Conservation (phyloP, 1,140 invertebrate species). For the Cherax destructor region DNA sequence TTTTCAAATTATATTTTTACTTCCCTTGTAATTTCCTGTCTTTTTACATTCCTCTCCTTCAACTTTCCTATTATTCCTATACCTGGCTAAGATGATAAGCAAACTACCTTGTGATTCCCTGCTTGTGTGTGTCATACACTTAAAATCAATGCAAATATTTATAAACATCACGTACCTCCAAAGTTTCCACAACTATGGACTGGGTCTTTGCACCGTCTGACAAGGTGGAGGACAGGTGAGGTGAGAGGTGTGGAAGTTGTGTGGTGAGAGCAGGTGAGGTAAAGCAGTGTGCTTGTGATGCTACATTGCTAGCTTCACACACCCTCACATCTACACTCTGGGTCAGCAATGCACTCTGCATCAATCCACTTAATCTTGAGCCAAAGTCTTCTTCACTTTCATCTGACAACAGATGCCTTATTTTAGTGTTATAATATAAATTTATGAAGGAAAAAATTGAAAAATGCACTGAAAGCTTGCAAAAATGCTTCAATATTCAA, state of each 20-base stretch:
- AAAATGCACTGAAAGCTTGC: too few species aligned
- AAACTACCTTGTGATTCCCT: too few species aligned
- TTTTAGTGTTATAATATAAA: not conserved
- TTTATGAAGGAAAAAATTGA: not conserved
- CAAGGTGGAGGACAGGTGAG: slow-evolving; percentile 19
- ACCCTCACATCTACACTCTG: slow-evolving; percentile 14
- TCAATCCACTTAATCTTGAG: slow-evolving; percentile 39
- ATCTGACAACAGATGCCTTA: slow-evolving; percentile 6
- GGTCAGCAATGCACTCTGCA: slow-evolving; percentile 54
- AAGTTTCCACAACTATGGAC: slow-evolving; percentile 41
- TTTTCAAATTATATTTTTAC: too few species aligned
- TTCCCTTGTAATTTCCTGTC: too few species aligned
- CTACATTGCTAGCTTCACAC: not conserved
- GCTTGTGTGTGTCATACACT: too few species aligned
- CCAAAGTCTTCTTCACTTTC: slow-evolving; percentile 46
- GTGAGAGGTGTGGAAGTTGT: not conserved
- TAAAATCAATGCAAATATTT: too few species aligned
- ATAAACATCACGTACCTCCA: slow-evolving; percentile 41
- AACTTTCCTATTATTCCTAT: too few species aligned
- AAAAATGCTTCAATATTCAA: too few species aligned
- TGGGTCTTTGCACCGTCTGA: slow-evolving; percentile 23
- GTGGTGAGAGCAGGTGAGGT: not conserved
- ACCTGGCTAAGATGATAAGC: too few species aligned
- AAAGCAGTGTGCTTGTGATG: not conserved
- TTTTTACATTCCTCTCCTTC: too few species aligned